A percentile compares a stretch with the other conserved stretches of the same genome.
These are phyloP conservation scores for Nematostella vectensis DNA, from an alignment of 92 coral and sea anemone species.

Conservation along the genomic window DNA sequence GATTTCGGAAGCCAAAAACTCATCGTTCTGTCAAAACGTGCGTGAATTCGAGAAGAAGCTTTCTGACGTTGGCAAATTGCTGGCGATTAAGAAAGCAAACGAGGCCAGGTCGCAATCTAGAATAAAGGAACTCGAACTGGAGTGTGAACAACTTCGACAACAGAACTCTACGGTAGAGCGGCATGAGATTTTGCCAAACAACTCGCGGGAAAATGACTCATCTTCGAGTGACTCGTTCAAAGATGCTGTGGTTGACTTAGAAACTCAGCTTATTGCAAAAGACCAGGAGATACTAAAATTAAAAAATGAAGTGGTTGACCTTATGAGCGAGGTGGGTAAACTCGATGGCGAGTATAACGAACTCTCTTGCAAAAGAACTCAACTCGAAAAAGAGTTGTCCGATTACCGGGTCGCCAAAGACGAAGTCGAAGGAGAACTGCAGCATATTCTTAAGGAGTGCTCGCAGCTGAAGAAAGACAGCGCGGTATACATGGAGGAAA, in stretches of 20 bases:
- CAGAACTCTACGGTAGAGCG: background rate
- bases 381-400: conserved; percentile 24
- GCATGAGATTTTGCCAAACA: background rate
- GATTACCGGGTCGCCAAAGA: conserved; percentile 23
- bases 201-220: conserved; percentile 9
- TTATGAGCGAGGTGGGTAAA: conserved; percentile 71
- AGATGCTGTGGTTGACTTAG: conserved; percentile 53
- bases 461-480: conserved; percentile 22
- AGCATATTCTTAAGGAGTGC: conserved; percentile 33
- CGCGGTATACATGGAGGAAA: conserved; percentile 24
- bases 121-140: conserved; percentile 28
- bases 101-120: conserved; percentile 42
- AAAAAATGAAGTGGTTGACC: conserved; percentile 72
- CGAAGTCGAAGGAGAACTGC: conserved; percentile 34
- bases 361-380: conserved; percentile 12
- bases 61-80: conserved; percentile 31
- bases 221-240: conserved; percentile 13
- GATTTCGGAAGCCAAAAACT: conserved; percentile 40
- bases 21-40: conserved; percentile 32
- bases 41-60: conserved; percentile 34
- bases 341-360: conserved; percentile 55
- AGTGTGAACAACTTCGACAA: conserved; percentile 20
- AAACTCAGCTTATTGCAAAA: conserved; percentile 50
- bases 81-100: conserved; percentile 34
- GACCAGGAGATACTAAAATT: conserved; percentile 68